Conservation (phyloP, 37 sponge, comb jelly and placozoan genomes). For the Beroe ovata region DNA sequence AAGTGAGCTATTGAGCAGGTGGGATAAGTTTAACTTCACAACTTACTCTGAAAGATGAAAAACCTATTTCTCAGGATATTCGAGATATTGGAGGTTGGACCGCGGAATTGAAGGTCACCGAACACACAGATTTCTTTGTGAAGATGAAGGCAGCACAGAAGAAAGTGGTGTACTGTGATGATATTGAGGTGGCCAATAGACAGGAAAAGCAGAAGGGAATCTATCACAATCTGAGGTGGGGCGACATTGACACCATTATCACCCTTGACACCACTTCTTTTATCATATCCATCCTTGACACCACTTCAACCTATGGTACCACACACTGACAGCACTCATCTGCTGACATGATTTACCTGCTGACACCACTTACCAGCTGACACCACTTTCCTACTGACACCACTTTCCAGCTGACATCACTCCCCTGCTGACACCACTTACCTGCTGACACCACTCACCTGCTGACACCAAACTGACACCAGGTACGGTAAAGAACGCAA, state of each 20-base stretch:
- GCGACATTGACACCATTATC: too few species aligned
- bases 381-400: not conserved
- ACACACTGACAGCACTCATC: too few species aligned
- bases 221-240: not conserved
- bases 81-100: not conserved
- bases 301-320: too few species aligned
- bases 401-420: not conserved
- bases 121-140: not conserved
- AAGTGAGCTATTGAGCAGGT: too few species aligned
- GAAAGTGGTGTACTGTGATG: not conserved
- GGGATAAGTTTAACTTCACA: too few species aligned
- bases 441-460: not conserved
- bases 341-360: too few species aligned
- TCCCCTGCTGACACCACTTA: not conserved
- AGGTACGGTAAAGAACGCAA: not conserved
- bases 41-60: not conserved
- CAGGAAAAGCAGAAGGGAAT: not conserved
- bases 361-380: not conserved
- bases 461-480: not conserved
- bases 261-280: too few species aligned
- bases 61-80: not conserved
- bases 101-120: not conserved
- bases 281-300: too few species aligned
- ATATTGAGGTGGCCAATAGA: not conserved
- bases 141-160: not conserved